Conservation (phyloP, 2,797 vertebrate species). For the Sebastes ruberrimus region DNA sequence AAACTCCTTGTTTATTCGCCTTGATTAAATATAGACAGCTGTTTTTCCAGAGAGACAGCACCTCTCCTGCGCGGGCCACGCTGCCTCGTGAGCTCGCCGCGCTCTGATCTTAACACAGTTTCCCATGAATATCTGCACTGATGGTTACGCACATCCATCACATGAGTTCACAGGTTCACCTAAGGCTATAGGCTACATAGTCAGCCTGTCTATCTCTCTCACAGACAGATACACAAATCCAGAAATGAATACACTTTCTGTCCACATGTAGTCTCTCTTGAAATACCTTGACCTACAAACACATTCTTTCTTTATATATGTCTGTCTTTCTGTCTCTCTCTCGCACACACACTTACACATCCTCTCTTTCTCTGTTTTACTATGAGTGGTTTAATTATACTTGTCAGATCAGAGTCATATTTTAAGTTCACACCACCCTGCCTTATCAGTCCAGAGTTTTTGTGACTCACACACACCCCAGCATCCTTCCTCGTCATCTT, state of each 20-base stretch:
- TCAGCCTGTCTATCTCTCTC: background rate
- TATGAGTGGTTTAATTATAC: slow-evolving; percentile 1
- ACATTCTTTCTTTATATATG: background rate
- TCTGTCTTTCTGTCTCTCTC: background rate
- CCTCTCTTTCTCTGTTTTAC: background rate
- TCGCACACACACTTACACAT: background rate
- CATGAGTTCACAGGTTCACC: slow-evolving; percentile 62
- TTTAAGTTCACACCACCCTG: slow-evolving; percentile 19
- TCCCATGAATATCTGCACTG: slow-evolving; percentile 41
- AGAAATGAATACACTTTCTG: slow-evolving; percentile 26
- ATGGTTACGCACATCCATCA: slow-evolving; percentile 36
- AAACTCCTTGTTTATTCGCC: slow-evolving; percentile 87
- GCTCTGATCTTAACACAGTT: slow-evolving; percentile 45
- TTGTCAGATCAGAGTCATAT: slow-evolving; percentile 16
- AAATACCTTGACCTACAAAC: slow-evolving; percentile 51
- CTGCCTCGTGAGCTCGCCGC: slow-evolving; percentile 47
- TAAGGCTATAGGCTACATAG: slow-evolving; percentile 29
- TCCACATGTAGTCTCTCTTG: slow-evolving; percentile 8
- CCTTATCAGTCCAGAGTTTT: slow-evolving; percentile 24
- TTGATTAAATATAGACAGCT: slow-evolving; percentile 90
- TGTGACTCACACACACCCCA: slow-evolving; percentile 7
- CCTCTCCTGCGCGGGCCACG: slow-evolving; percentile 44
- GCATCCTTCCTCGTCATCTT: slow-evolving; percentile 37
- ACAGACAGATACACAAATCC: background rate
- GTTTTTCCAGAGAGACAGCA: slow-evolving; percentile 74